Evolutionary conservation across 2,888 invertebrate genomes (phyloP), one percentile per base, ranked within the genome.

Genomic region (Steinernema scapterisci): DNA sequence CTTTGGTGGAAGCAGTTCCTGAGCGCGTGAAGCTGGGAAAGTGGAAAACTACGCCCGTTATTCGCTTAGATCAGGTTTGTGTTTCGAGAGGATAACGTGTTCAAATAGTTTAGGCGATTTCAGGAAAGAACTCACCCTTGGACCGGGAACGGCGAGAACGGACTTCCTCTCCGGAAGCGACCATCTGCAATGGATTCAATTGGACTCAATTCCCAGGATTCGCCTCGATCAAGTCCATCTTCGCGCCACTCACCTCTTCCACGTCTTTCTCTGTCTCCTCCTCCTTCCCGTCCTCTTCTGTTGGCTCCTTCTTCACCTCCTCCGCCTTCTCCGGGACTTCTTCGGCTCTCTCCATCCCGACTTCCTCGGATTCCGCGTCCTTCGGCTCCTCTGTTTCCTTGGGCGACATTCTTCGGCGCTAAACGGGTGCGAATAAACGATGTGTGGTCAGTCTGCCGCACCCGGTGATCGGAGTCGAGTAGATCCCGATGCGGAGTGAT

Each of bases 111-210:
- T 38, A 9, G 5, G 38, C 38, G 38, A 38, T 38, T 38, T 38
- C 38, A 38, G 9, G 9, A 6, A 38, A 38, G 48, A 25, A 63
- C 63, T 63, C 63, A 63, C 63, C 63, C 27, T 31, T 63, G 63
- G 9, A 27, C 31, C 38, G 11, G 16, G 63, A 63, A 16, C 25
- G 63, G 1, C 63, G 63, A 63, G 63, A 27, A 27, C 63, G 27
- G 11, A n/a, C 38, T 27, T 63, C 63, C 25, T 63, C 63, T 27
- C 63, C 63, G 16, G 52, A n/a, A 23, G 63, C 63, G 63, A 27
- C 63, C 63, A 63, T 63, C 63, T 63, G 63, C 21, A 63, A 63
- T 6, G 38, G 9, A 38, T 38, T 38, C 38, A 38, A 6, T 38
- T 6, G 38, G 9, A 38, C 38, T 38, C 38, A 9, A 38, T 9